Evolutionary conservation across 2,888 invertebrate species (phyloP).

Genomic region (Stenodera caucasica): DNA sequence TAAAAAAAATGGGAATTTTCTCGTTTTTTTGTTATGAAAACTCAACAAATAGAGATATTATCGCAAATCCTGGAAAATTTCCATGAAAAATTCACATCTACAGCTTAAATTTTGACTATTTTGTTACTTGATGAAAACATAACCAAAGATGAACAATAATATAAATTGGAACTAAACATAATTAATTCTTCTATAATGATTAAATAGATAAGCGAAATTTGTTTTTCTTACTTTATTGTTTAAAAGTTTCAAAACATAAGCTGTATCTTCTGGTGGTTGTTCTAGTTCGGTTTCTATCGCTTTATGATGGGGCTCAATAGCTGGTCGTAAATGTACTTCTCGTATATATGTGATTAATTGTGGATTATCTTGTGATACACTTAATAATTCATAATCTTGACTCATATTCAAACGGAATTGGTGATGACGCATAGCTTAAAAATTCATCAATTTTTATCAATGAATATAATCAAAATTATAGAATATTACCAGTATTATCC

Average conservation of each 20-base stretch:
- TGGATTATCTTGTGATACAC: conserved; percentile 75
- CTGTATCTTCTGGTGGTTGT: conserved; percentile 57
- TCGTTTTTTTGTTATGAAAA: too few species aligned
- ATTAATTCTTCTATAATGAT: too few species aligned
- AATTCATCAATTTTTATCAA: conserved; percentile 15
- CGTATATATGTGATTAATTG: conserved; percentile 74
- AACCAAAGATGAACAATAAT: too few species aligned
- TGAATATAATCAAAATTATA: not conserved
- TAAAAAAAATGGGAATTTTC: too few species aligned
- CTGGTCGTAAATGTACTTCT: conserved; percentile 66
- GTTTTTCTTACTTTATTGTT: conserved; percentile 56
- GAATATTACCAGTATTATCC: conserved; percentile 72
- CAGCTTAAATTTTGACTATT: too few species aligned
- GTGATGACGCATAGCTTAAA: conserved; percentile 68
- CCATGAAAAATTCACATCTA: too few species aligned
- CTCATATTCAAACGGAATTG: conserved; percentile 81
- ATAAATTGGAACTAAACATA: too few species aligned
- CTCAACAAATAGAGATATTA: too few species aligned
- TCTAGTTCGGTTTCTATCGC: conserved; percentile 45
- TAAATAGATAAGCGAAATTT: conserved; percentile 45
- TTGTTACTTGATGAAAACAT: too few species aligned
- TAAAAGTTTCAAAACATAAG: conserved; percentile 55
- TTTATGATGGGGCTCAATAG: conserved; percentile 55
- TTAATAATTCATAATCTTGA: conserved; percentile 72
- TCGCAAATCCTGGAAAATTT: too few species aligned